These are phyloP conservation scores for Drosophila nigromelanica DNA, from an alignment of 1,140 invertebrate genomes.

Conservation along the genomic window DNA sequence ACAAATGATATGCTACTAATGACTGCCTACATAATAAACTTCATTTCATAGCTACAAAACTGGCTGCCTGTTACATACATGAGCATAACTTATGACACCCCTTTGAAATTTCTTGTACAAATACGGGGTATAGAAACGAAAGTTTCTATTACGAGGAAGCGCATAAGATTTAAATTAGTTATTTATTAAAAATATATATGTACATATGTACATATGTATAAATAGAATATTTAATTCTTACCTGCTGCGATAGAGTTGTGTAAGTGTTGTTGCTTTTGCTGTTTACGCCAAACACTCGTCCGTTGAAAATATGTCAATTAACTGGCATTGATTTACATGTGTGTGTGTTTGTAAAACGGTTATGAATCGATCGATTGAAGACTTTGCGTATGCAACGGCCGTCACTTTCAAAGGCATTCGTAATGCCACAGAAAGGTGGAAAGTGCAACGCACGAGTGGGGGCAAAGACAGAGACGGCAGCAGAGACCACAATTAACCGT, in stretches of 20 bases:
- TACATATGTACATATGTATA: too few species aligned
- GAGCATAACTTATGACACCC: neutral
- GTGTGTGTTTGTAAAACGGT: too few species aligned
- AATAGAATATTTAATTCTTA: constrained; percentile 7
- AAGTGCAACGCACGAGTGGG: constrained; percentile 21
- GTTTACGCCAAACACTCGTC: neutral
- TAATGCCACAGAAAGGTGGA: constrained; percentile 17
- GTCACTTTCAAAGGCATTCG: constrained; percentile 33
- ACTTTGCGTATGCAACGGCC: constrained; percentile 15
- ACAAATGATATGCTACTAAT: neutral
- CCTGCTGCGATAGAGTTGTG: neutral
- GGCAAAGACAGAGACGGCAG: neutral
- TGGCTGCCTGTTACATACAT: neutral
- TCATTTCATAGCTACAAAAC: neutral
- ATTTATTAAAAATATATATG: too few species aligned
- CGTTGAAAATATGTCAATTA: constrained; percentile 17
- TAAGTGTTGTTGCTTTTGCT: neutral
- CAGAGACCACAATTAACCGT: constrained; percentile 10
- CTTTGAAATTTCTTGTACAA: neutral
- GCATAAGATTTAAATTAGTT: neutral
- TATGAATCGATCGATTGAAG: constrained; percentile 18
- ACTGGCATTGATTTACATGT: constrained; percentile 7
- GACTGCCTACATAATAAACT: neutral
- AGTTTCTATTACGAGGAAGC: neutral
- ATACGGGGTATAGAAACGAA: constrained; percentile 6